Base-by-base conservation (phyloP, 1,140 invertebrate species). In the Elymnias hypermnestra region DNA sequence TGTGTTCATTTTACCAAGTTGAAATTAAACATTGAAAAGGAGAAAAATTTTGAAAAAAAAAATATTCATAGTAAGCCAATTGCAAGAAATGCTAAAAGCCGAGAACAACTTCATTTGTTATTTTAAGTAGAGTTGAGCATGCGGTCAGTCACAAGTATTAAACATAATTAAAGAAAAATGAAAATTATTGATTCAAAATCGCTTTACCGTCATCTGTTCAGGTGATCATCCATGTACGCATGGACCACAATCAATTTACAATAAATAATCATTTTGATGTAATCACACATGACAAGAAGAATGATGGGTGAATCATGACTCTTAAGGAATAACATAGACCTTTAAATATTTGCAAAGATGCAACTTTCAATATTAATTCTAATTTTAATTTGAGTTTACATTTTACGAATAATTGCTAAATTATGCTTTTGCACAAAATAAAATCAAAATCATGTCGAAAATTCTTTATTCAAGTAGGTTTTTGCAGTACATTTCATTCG, bases 151-250 rank as follows among this genome's bases (percentile, higher is more conserved):
- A 84, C 81, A 77, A 68, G 67, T 64, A 72, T 67, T 69, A 78
- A 59, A 75, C 62, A 76, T 57, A 68, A 45, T 48, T 61, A 63
- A 55, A 52, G 46, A 53, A n/a, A 21, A 21, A 59, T 53, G 59
- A 63, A 60, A 72, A 65, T 45, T 70, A 68, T 72, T 64, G 60
- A 74, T 64, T 67, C 44, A 81, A 83, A 81, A 75, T 65, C 47
- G 35, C 64, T 72, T 84, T 84, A 84, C 81, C 81, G 78, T 84
- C 81, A 72, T 84, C 81, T 84, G 76, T 73, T 73, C 71, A 74
- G 73, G 63, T 54, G 70, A 72, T n/a, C 73, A 70, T 67, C 73
- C 70, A 58, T 48, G 77, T 53, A 58, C 62, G 75, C 77, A 79
- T 77, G 68, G 70, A 83, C 59, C 72, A 36, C 17, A 36, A 36